Evolutionary conservation across 2,113 vertebrate genomes (phyloP), one percentile per base, ranked within the genome.

Genomic region (Hystrix brachyura): DNA sequence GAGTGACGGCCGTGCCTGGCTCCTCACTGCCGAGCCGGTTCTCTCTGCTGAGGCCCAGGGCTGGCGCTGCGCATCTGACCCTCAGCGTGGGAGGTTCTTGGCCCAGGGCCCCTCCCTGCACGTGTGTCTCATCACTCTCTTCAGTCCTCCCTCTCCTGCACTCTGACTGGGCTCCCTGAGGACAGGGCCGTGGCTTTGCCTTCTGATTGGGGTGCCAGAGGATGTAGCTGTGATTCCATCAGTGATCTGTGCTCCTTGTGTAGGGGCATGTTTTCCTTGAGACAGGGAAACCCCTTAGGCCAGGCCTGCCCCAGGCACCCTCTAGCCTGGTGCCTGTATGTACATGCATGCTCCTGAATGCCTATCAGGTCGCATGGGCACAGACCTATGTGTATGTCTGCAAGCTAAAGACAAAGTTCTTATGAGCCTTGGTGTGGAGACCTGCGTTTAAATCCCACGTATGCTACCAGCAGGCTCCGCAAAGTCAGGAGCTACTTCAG

Each of bases 1-100:
- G 97, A 98, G 94, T 96, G 82, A 96, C 93, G 94, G 97, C 93
- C 51, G 0, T 0, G 4, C 82, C 43, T 0, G 15, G 18, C 43
- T 51, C 51, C 89, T 57, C 0, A 5, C 90, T 67, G 83, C 34
- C 17, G 92, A 10, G 62, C 62, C 0, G 29, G 38, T 80, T 51
- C 46, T 60, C 67, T 60, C 38, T 21, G 21, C 34, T 0, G n/a
- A 34, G n/a, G 53, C 81, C 38, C 46, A 7, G 17, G 38, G 93
- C 87, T 10, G 55, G 21, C 2, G 13, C 48, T 0, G 17, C 38
- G 3, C 48, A 2, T 46, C 8, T 29, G 59, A 32, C 46, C 65
- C 76, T 0, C 19, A 21, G 76, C 23, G 6, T 1, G 29, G 65
- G n/a, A 21, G 51, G 5, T 1, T 14, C 1, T 0, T 25, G 5